Conservation (phyloP, 2,797 vertebrate species). For the Champsocephalus esox region DNA sequence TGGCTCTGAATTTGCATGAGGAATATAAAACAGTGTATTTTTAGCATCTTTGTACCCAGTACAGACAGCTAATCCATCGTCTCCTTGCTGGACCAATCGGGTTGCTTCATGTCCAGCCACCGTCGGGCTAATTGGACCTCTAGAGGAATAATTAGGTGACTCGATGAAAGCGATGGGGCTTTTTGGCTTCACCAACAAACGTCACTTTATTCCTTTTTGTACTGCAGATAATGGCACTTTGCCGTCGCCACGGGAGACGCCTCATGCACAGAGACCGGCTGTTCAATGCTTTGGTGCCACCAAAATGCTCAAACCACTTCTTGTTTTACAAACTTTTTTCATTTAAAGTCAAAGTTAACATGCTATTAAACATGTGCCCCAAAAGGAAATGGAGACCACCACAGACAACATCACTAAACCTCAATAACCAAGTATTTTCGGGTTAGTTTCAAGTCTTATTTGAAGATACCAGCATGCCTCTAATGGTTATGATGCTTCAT, state of each 20-base stretch:
- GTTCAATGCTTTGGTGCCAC: conserved; percentile 31
- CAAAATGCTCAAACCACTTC: conserved; percentile 18
- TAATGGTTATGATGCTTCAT: background rate
- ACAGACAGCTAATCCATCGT: conserved; percentile 40
- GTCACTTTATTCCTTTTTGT: conserved; percentile 48
- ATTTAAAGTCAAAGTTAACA: background rate
- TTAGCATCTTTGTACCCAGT: conserved; percentile 51
- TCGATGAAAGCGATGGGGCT: conserved; percentile 62
- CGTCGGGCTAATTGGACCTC: conserved; percentile 69
- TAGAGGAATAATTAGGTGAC: conserved; percentile 68
- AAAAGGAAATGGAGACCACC: background rate
- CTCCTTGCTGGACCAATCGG: conserved; percentile 36
- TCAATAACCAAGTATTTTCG: background rate
- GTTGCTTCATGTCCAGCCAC: conserved; percentile 62
- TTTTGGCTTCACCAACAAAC: conserved; percentile 59
- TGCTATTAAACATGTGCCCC: background rate
- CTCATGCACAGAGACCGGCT: conserved; percentile 19
- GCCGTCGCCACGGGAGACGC: conserved; percentile 47
- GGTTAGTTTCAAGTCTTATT: background rate
- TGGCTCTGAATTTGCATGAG: conserved; percentile 25
- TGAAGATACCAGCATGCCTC: background rate
- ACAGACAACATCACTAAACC: background rate
- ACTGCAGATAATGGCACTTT: conserved; percentile 53
- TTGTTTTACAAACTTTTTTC: conserved; percentile 4
- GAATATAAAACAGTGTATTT: conserved; percentile 55